phyloP scores from a whole-genome alignment of 2,797 vertebrate genomes.

The Alfaro cultratus region DNA sequence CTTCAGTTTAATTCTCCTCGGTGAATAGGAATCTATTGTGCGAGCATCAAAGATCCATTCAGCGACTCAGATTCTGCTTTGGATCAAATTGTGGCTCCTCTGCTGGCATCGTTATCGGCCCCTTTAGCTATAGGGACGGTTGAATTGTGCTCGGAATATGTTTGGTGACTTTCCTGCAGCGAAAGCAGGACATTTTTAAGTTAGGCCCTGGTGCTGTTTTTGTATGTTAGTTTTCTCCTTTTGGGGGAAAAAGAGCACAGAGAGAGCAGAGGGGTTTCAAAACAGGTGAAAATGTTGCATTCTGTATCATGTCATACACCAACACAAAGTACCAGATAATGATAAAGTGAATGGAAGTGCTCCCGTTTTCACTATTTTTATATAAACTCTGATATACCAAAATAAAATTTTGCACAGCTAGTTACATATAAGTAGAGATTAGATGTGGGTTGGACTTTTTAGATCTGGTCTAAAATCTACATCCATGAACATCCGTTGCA shows the following conservation, averaged over 20 bases:
- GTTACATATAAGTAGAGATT: no score
- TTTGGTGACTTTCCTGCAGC: conserved; percentile 11
- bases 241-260: conserved; percentile 37
- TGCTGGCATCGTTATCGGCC: conserved; percentile 11
- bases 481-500: no score
- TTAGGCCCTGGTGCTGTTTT: conserved; percentile 13
- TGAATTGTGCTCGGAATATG: conserved; percentile 41
- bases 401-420: neutral
- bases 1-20: conserved; percentile 29
- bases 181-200: conserved; percentile 19
- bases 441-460: no score
- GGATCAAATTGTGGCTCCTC: conserved; percentile 51
- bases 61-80: conserved; percentile 45
- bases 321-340: neutral
- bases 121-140: conserved; percentile 37
- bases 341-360: neutral
- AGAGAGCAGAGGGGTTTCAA: conserved; percentile 27
- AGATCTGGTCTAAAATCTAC: no score
- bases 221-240: conserved; percentile 37
- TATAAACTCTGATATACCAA: neutral
- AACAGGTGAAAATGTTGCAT: neutral
- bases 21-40: conserved; percentile 53
- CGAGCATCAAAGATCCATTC: conserved; percentile 35
- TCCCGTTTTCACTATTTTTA: neutral
- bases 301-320: neutral